phyloP scores from a whole-genome alignment of 2,113 vertebrate species.

The Leptosomus discolor region DNA sequence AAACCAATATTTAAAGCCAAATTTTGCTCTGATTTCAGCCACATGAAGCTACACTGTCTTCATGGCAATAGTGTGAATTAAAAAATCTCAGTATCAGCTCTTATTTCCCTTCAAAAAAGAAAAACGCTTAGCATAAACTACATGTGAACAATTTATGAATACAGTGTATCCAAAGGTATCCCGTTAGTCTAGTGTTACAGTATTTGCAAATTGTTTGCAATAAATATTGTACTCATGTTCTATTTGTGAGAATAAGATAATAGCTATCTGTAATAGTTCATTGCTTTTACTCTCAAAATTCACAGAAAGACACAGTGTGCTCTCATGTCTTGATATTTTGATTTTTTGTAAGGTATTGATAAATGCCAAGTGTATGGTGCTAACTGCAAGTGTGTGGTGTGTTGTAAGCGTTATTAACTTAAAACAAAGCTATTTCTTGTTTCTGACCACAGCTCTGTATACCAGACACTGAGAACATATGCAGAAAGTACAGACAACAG shows the following conservation, averaged over 20 bases:
- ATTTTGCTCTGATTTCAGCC: background rate
- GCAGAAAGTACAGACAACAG: background rate
- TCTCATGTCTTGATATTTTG: background rate
- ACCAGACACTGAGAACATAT: background rate
- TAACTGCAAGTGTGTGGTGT: background rate
- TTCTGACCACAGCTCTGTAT: background rate
- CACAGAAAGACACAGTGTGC: background rate
- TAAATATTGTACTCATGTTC: background rate
- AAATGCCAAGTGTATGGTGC: background rate
- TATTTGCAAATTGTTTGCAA: background rate
- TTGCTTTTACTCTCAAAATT: slow-evolving; percentile 25
- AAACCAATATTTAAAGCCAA: background rate
- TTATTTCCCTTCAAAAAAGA: background rate
- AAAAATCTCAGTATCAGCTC: background rate
- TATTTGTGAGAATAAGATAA: slow-evolving; percentile 16
- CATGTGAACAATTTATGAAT: background rate
- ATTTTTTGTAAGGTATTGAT: background rate
- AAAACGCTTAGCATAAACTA: background rate
- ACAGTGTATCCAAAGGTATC: background rate
- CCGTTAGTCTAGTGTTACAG: background rate
- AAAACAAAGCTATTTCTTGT: background rate
- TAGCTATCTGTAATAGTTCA: background rate
- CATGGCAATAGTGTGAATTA: background rate
- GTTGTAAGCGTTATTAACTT: slow-evolving; percentile 12
- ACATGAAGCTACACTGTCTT: background rate